phyloP scores from a whole-genome alignment of 2,113 vertebrate genomes.

The Spea bombifrons region DNA sequence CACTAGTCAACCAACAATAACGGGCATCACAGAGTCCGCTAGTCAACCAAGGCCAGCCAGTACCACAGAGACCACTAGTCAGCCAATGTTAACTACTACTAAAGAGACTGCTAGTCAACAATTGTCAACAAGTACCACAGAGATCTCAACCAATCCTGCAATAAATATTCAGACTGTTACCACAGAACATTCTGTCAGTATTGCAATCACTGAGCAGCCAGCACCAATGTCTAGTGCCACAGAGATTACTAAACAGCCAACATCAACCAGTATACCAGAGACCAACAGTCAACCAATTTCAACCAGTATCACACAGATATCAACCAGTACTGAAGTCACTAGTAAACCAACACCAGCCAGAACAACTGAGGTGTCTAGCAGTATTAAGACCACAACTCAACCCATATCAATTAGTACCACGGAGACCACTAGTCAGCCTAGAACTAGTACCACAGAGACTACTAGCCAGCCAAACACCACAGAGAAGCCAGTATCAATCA shows the following conservation, averaged over 20 bases:
- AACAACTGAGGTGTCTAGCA: neutral
- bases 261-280: no score
- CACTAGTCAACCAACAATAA: no score
- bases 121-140: neutral
- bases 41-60: no score
- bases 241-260: neutral
- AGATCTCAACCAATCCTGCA: neutral
- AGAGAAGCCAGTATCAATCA: no score
- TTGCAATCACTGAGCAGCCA: no score
- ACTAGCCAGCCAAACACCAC: no score
- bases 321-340: neutral
- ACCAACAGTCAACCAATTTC: neutral
- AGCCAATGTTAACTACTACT: no score
- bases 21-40: no score
- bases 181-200: neutral
- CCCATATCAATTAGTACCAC: no score
- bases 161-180: neutral
- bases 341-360: no score
- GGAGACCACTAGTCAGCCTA: neutral
- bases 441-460: no score
- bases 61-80: no score
- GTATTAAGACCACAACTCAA: neutral
- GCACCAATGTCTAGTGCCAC: neutral
- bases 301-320: neutral
- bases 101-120: neutral